A percentile compares a stretch with the other conserved stretches of the same genome.
phyloP scores from a whole-genome alignment of 1,140 invertebrate genomes.

The Bemisia tabaci region DNA sequence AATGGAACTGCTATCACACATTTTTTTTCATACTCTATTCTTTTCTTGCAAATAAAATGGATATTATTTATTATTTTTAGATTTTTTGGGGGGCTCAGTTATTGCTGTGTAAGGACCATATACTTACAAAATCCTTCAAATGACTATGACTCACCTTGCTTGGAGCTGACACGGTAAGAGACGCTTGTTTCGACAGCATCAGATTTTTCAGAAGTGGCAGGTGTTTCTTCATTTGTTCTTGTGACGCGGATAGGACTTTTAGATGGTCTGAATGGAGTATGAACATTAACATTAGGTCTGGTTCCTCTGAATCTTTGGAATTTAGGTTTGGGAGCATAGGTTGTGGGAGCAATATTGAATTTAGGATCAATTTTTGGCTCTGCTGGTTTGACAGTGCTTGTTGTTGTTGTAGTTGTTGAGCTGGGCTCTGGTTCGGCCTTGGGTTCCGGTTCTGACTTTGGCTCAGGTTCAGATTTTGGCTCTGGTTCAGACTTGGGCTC shows the following conservation, averaged over 20 bases:
- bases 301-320: conserved; percentile 4
- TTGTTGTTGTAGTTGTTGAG: no score
- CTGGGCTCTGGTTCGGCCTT: conserved; percentile 35
- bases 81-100: no score
- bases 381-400: conserved; percentile 27
- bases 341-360: conserved; percentile 11
- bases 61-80: no score
- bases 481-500: conserved; percentile 29
- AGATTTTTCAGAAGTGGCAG: conserved; percentile 30
- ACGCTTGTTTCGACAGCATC: conserved; percentile 52
- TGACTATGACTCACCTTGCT: conserved; percentile 39
- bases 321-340: neutral
- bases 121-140: no score
- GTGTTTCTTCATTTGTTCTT: conserved; percentile 3
- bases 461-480: conserved; percentile 30
- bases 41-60: no score
- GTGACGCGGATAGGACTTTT: conserved; percentile 2
- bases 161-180: conserved; percentile 51
- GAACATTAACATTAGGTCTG: conserved; percentile 25
- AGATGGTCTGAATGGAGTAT: conserved; percentile 6
- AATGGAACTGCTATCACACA: no score
- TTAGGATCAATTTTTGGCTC: conserved; percentile 26
- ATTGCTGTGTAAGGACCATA: no score
- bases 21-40: no score
- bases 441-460: conserved; percentile 29